Evolutionary conservation across 2,797 vertebrate species (phyloP).

Genomic region (Harpagifer antarcticus): DNA sequence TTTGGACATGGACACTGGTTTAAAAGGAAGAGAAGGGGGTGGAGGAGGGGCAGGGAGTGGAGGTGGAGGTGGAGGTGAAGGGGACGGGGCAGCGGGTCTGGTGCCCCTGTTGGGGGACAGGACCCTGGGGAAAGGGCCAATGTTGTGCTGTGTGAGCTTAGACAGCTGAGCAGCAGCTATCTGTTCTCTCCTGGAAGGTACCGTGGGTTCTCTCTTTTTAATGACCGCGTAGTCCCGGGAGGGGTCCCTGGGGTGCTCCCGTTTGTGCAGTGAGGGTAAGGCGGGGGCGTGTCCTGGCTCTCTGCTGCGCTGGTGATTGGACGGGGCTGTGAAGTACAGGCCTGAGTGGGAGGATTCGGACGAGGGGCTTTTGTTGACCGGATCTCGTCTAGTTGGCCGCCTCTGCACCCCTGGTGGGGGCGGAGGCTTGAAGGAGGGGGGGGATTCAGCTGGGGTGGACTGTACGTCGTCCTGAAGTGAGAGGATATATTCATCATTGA

Average conservation of each 20-base stretch:
- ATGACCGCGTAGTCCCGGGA: constrained; percentile 59
- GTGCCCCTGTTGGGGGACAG: constrained; percentile 88
- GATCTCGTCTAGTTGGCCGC: constrained; percentile 79
- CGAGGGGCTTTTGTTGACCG: constrained; percentile 84
- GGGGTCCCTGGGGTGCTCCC: constrained; percentile 46
- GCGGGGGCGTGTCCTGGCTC: constrained; percentile 53
- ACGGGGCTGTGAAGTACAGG: constrained; percentile 88
- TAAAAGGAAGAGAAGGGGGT: constrained; percentile 56
- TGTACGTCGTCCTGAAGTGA: constrained; percentile 92
- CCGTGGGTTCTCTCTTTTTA: constrained; percentile 64
- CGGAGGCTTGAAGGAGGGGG: constrained; percentile 88
- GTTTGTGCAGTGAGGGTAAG: constrained; percentile 52
- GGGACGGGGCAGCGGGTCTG: constrained; percentile 56
- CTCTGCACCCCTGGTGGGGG: constrained; percentile 83
- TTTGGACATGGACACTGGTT: constrained; percentile 59
- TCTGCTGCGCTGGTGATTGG: constrained; percentile 71
- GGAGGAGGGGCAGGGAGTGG: constrained; percentile 60
- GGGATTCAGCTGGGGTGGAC: constrained; percentile 85
- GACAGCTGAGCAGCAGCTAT: constrained; percentile 84
- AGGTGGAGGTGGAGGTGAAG: constrained; percentile 52
- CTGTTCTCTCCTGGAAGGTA: constrained; percentile 69
- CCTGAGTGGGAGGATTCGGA: constrained; percentile 89
- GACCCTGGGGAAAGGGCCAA: constrained; percentile 94
- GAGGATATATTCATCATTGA: constrained; percentile 72
- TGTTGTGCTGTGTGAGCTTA: constrained; percentile 85